Evolutionary conservation across 1,140 invertebrate species (phyloP).

Genomic region (Mylabris phalerata): DNA sequence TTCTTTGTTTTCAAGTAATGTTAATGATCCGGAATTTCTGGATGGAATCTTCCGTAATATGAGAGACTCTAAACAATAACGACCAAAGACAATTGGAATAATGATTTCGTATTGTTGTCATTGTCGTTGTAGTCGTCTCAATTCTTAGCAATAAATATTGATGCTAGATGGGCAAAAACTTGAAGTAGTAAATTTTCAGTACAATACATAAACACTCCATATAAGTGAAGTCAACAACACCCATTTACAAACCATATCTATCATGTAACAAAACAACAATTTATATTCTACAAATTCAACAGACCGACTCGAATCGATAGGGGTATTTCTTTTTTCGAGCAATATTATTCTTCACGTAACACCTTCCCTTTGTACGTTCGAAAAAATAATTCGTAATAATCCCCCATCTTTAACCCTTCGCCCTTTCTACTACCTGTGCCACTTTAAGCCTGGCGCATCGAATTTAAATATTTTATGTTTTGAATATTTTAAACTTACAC

Average conservation of each 20-base stretch:
- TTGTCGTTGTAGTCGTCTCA: too few species aligned
- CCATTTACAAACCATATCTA: slow-evolving; percentile 25
- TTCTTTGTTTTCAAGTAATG: too few species aligned
- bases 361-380: slow-evolving; percentile 20
- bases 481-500: background rate
- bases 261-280: slow-evolving; percentile 24
- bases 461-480: slow-evolving; percentile 25
- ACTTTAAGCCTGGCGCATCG: slow-evolving; percentile 11
- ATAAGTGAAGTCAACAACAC: slow-evolving; percentile 25
- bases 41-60: too few species aligned
- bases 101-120: too few species aligned
- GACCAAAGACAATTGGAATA: too few species aligned
- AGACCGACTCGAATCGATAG: slow-evolving; percentile 23
- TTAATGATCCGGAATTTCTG: too few species aligned
- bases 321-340: slow-evolving; percentile 14
- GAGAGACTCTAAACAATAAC: too few species aligned
- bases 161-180: slow-evolving; percentile 1
- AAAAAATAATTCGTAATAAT: slow-evolving; percentile 19
- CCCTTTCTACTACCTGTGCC: slow-evolving; percentile 12
- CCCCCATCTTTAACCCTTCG: slow-evolving; percentile 7
- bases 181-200: slow-evolving; percentile 13
- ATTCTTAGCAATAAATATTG: background rate
- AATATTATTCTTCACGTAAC: slow-evolving; percentile 22
- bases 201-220: slow-evolving; percentile 25
- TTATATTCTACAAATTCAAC: slow-evolving; percentile 26